Evolutionary conservation across 2,113 vertebrate genomes (phyloP).

Genomic region (Brachyistius frenatus): DNA sequence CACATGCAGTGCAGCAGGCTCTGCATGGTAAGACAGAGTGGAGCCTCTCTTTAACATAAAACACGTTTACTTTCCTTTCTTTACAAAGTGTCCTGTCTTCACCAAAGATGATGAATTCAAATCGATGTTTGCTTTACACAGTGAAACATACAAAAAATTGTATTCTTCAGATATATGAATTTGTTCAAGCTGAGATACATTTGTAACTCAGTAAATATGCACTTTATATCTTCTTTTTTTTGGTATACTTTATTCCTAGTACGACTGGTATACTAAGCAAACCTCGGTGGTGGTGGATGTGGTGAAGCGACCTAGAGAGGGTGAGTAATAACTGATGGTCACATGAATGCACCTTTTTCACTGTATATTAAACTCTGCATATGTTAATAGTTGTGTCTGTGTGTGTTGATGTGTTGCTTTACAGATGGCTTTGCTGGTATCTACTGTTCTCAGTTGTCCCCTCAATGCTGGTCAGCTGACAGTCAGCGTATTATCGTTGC

Average conservation of each 20-base stretch:
- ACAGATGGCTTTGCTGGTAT: slow-evolving; percentile 91
- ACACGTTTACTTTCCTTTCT: background rate
- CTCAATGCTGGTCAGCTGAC: slow-evolving; percentile 92
- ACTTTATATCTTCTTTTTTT: background rate
- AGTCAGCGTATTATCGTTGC: slow-evolving; percentile 88
- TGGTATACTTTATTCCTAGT: slow-evolving; percentile 78
- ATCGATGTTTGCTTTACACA: background rate
- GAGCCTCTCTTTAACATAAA: background rate
- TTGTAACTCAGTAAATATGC: too few relatives aligned
- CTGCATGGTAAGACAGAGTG: slow-evolving; percentile 85
- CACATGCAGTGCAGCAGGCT: slow-evolving; percentile 91
- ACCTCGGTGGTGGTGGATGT: slow-evolving; percentile 89
- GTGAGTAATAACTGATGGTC: slow-evolving; percentile 68
- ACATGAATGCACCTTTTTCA: background rate
- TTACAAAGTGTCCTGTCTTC: background rate
- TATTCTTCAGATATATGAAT: too few relatives aligned
- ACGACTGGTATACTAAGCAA: slow-evolving; percentile 94
- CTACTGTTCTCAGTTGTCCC: slow-evolving; percentile 86
- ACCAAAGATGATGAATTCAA: background rate
- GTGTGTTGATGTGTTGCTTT: slow-evolving; percentile 35
- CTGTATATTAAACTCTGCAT: background rate
- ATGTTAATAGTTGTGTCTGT: background rate
- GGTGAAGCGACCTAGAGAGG: slow-evolving; percentile 84
- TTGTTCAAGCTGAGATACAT: too few relatives aligned
- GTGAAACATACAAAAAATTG: background rate